Percentiles rank a stretch among this genome's conserved stretches.
phyloP scores from a whole-genome alignment of 2,113 vertebrate species.

The Protobothrops mucrosquamatus region DNA sequence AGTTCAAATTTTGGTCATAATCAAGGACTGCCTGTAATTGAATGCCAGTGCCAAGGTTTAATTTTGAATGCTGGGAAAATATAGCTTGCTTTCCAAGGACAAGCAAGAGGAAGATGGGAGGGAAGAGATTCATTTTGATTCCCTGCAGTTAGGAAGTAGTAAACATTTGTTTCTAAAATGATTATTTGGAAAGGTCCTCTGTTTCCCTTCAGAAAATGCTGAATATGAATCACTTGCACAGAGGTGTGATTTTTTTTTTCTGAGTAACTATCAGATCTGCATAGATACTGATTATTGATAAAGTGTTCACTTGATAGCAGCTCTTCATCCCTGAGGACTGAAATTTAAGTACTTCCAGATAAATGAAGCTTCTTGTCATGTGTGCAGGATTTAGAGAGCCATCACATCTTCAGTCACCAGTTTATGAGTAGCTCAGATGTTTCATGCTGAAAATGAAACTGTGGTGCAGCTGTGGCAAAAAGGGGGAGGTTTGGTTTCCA shows the following conservation, averaged over 20 bases:
- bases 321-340: not conserved
- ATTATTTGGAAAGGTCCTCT: not conserved
- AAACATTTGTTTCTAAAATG: not conserved
- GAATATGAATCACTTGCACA: not conserved
- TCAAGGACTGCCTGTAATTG: not conserved
- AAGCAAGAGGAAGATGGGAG: not conserved
- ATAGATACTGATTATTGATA: not conserved
- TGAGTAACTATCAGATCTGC: not conserved
- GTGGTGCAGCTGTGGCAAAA: not conserved
- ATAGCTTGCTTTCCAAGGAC: not conserved
- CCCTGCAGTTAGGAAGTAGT: not conserved
- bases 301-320: rapidly evolving
- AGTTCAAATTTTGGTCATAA: not conserved
- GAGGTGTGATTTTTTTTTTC: not conserved
- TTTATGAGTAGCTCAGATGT: not conserved
- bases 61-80: not conserved
- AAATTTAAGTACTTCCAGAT: not conserved
- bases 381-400: not conserved
- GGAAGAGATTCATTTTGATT: not conserved
- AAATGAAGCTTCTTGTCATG: not conserved
- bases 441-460: not conserved
- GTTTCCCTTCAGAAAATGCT: not conserved
- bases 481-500: no score
- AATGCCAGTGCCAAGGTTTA: not conserved
- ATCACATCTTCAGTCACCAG: not conserved